phyloP scores from a whole-genome alignment of 2,888 invertebrate species.

The Eupithecia subfuscata region DNA sequence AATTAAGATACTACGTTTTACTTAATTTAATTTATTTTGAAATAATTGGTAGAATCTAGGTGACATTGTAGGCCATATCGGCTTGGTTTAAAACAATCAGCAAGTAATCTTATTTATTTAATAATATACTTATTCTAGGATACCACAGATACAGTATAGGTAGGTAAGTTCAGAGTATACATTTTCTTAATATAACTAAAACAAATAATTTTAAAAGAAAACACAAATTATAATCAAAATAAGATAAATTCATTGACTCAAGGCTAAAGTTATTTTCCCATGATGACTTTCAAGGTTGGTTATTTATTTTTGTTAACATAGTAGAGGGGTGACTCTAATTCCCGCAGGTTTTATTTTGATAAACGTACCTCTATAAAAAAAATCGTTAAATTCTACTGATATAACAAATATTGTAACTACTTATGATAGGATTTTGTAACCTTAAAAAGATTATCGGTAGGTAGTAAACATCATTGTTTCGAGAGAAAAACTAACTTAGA shows the following conservation, averaged over 20 bases:
- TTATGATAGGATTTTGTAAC: neutral
- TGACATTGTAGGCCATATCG: neutral
- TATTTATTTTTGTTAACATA: neutral
- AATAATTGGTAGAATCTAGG: neutral
- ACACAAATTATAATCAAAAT: neutral
- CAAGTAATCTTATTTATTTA: neutral
- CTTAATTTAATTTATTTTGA: neutral
- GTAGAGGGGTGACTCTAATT: too few relatives aligned
- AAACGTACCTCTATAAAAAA: neutral
- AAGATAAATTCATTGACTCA: neutral
- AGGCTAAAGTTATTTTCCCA: neutral
- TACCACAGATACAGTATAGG: neutral
- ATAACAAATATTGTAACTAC: neutral
- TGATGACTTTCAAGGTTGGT: neutral
- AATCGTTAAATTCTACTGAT: neutral
- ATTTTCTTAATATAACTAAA: neutral
- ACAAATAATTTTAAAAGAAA: neutral
- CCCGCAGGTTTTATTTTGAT: too few relatives aligned
- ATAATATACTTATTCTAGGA: neutral
- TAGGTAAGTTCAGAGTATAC: neutral
- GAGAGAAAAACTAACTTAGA: constrained; percentile 2
- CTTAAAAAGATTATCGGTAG: neutral
- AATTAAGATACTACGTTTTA: neutral
- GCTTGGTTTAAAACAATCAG: neutral
- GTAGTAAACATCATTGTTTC: neutral